Evolutionary conservation across 1,140 invertebrate genomes (phyloP).

Genomic region (Scaptodrosophila lebanonensis): DNA sequence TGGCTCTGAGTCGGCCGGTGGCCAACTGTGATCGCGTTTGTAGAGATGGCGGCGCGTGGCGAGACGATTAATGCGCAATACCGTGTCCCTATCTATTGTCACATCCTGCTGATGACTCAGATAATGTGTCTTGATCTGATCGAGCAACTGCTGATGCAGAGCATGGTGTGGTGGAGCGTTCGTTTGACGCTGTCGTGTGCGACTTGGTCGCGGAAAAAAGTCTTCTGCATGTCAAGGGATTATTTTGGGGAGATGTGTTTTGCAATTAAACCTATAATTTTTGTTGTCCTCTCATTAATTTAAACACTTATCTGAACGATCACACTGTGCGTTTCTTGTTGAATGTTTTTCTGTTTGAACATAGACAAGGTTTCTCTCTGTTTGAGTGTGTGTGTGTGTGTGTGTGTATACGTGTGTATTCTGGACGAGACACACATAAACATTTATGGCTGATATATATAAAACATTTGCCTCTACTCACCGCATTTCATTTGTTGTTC

Average conservation of each 20-base stretch:
- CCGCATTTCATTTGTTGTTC: constrained; percentile 81
- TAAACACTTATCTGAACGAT: constrained; percentile 8
- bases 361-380: constrained; percentile 17
- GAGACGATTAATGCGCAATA: constrained; percentile 70
- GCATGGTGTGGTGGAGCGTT: constrained; percentile 43
- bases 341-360: constrained; percentile 44
- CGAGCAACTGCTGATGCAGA: constrained; percentile 59
- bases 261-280: constrained; percentile 11
- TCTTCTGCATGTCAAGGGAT: constrained; percentile 21
- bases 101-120: constrained; percentile 65
- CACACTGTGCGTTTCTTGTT: constrained; percentile 31
- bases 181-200: constrained; percentile 41
- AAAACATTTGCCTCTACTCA: constrained; percentile 76
- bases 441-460: not conserved
- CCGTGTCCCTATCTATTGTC: constrained; percentile 68
- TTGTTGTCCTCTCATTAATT: not conserved
- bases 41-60: constrained; percentile 55
- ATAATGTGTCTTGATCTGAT: constrained; percentile 68
- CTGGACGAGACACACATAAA: constrained; percentile 14
- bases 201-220: constrained; percentile 48
- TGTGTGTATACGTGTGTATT: not conserved
- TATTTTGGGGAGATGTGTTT: not conserved
- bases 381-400: not conserved
- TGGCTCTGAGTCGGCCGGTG: constrained; percentile 36
- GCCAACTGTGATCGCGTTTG: constrained; percentile 73